These are phyloP conservation scores for Anthophora plumipes DNA, from an alignment of 2,888 invertebrate species.

Conservation along the genomic window DNA sequence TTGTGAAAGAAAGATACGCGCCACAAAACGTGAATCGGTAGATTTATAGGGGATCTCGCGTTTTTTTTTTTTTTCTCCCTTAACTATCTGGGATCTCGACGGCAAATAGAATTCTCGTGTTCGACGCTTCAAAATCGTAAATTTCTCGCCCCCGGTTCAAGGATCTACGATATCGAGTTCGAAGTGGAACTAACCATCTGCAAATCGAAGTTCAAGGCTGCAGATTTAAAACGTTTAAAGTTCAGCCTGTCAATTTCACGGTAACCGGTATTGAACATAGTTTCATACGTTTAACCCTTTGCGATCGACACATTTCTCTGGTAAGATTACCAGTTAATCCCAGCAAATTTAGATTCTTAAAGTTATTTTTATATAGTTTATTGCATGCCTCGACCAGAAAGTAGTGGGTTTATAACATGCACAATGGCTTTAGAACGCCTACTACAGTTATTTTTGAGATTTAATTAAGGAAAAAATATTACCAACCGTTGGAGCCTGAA, in stretches of 20 bases:
- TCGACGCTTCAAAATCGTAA: conserved; percentile 6
- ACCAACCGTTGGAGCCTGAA: no score
- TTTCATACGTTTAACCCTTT: no score
- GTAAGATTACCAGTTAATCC: no score
- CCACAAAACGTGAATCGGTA: not conserved
- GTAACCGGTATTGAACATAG: no score
- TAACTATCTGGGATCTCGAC: not conserved
- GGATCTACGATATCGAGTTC: not conserved
- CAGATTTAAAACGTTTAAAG: not conserved
- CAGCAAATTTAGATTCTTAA: no score
- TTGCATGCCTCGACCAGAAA: no score
- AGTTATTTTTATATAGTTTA: no score
- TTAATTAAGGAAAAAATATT: no score
- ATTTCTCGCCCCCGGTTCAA: not conserved
- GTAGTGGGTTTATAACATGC: no score
- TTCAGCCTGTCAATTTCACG: not conserved
- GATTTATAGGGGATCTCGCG: not conserved
- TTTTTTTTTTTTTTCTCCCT: not conserved
- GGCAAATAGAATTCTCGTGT: not conserved
- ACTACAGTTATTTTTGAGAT: no score
- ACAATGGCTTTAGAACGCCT: no score
- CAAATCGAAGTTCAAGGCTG: not conserved
- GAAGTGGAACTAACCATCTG: conserved; percentile 1
- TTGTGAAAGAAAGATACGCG: not conserved
- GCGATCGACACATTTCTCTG: no score